Conservation (phyloP, 2,888 invertebrate species). For the Diaperis boleti region DNA sequence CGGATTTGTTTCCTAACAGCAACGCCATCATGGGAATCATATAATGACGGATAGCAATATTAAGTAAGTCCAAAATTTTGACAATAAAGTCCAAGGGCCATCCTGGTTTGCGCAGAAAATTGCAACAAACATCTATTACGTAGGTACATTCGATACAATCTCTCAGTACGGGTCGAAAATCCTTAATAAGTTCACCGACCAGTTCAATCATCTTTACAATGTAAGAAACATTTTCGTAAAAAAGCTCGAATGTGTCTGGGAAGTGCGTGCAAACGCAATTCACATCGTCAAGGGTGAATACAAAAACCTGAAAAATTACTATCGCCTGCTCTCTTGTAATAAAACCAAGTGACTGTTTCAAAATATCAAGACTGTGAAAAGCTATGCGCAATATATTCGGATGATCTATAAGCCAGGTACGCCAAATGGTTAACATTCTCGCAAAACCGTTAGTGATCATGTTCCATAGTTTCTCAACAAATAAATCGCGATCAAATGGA, state of each 20-base stretch:
- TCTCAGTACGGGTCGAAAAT: conserved; percentile 81
- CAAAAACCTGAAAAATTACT: too few relatives aligned
- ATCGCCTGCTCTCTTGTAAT: too few relatives aligned
- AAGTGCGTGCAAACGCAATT: too few relatives aligned
- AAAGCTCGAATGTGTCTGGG: conserved; percentile 38
- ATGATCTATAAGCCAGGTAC: too few relatives aligned
- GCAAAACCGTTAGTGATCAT: too few relatives aligned
- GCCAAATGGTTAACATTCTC: too few relatives aligned
- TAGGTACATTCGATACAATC: conserved; percentile 82
- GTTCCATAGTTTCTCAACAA: too few relatives aligned
- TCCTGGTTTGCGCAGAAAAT: conserved; percentile 68
- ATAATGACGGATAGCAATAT: conserved; percentile 79
- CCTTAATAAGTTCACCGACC: conserved; percentile 74
- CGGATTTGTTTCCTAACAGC: conserved; percentile 71
- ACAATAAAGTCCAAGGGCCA: conserved; percentile 76
- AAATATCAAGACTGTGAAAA: too few relatives aligned
- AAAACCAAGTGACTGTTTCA: too few relatives aligned
- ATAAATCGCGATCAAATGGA: too few relatives aligned
- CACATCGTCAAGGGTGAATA: too few relatives aligned
- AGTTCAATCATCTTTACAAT: conserved; percentile 65
- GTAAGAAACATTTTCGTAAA: background rate
- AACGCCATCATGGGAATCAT: conserved; percentile 82
- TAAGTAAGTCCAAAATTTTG: conserved; percentile 77
- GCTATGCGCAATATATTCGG: too few relatives aligned
- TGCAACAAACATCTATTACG: conserved; percentile 69